A percentile compares a stretch with the other conserved stretches of the same genome.
Evolutionary conservation across 2,113 vertebrate species (phyloP).

Genomic region (Chloroceryle aenea): DNA sequence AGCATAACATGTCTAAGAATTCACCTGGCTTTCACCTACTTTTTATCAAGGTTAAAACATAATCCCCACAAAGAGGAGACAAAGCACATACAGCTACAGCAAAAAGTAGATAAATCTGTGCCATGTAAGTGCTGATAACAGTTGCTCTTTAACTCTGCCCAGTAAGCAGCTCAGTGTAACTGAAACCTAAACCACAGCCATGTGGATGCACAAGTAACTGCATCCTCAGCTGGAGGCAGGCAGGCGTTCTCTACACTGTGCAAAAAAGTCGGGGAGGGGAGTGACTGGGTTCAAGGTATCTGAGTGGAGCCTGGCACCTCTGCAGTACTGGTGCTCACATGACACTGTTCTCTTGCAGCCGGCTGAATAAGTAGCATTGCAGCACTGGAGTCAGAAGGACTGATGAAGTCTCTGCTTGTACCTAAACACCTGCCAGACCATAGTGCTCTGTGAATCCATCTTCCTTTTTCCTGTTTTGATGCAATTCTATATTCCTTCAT

Average conservation of each 20-base stretch:
- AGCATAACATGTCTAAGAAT: neutral
- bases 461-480: neutral
- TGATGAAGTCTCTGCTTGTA: neutral
- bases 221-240: neutral
- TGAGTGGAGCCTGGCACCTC: neutral
- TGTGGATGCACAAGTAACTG: neutral
- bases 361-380: neutral
- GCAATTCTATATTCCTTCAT: neutral
- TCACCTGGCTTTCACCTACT: neutral
- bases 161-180: neutral
- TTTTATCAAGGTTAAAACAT: slow-evolving; percentile 2
- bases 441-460: neutral
- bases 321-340: neutral
- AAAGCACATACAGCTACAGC: neutral
- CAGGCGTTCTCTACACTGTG: neutral
- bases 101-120: neutral
- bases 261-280: neutral
- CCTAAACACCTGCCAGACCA: neutral
- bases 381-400: neutral
- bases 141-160: slow-evolving; percentile 2
- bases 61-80: neutral
- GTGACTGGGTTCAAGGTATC: neutral
- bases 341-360: slow-evolving; percentile 35
- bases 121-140: neutral
- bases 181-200: neutral